Evolutionary conservation across 1,140 invertebrate species (phyloP), one percentile per base, ranked within the genome.

Genomic region (Drosophila equinoxialis): DNA sequence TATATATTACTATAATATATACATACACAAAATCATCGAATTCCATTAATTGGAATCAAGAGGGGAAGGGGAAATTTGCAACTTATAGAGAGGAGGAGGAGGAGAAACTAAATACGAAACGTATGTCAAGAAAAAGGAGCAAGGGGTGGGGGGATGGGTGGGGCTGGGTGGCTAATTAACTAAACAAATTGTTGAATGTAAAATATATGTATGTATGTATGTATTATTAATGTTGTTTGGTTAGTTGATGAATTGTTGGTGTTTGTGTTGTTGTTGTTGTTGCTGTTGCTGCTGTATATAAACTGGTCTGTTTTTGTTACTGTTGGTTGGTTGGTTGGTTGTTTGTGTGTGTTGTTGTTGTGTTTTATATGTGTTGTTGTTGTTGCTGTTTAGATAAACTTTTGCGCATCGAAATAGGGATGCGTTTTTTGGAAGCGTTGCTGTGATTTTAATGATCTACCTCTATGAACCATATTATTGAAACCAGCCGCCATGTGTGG

Each of bases 391-490:
- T 90, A 91, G 71, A 91, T 85, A 84, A 90, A 87, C 79, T 91
- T 92, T 79, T 91, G 90, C 48, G 91, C 83, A 90, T 92, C 85
- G 68, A 81, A 80, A 90, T 92, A 92, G 39, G 91, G 91, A 90
- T 92, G 89, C 75, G 81, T 58, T 71, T 92, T 92, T 80, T 92
- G 83, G 79, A 91, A 91, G 83, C 83, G 83, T 81, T 87, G 83
- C 79, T 91, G 90, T 82, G 76, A 68, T 82, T 90, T 91, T 75
- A 91, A 78, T 81, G 79, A 81, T 92, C 91, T 92, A 92, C 91
- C 91, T 92, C 91, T 91, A 74, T 92, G 91, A 90, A 92, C 90
- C 81, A 92, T 90, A 61, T 83, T 92, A 71, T 92, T 92, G 73
- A 89, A 91, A 73, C 83, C 83, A 39, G 86, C 74, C 42, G 84